These are phyloP conservation scores for Bombyx huttoni DNA, from an alignment of 2,888 invertebrate species.

Conservation along the genomic window DNA sequence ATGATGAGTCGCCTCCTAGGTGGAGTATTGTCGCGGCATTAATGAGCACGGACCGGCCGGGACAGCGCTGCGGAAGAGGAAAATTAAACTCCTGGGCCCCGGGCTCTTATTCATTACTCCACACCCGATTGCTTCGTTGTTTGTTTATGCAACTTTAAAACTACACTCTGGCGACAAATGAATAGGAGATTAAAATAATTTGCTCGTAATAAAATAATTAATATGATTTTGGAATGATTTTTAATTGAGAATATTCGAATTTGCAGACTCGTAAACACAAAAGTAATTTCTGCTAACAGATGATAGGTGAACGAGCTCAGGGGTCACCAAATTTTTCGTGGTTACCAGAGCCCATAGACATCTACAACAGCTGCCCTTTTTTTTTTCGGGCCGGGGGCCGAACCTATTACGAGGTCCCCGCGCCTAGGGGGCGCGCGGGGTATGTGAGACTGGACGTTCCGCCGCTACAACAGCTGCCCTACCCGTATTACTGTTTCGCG, in stretches of 20 bases:
- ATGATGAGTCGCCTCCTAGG: conserved; percentile 50
- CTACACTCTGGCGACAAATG: background rate
- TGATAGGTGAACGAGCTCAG: background rate
- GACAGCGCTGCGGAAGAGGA: conserved; percentile 65
- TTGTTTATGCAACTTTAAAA: conserved; percentile 44
- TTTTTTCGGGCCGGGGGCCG: no score
- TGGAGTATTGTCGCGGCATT: conserved; percentile 54
- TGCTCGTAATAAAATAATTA: no score
- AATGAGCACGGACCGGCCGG: conserved; percentile 54
- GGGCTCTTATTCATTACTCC: conserved; percentile 59
- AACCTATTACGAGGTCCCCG: no score
- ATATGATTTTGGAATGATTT: no score
- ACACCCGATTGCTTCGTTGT: conserved; percentile 55
- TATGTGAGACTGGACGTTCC: no score
- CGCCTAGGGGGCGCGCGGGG: no score
- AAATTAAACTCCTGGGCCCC: conserved; percentile 70
- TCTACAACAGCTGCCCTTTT: background rate
- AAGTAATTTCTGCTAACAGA: background rate
- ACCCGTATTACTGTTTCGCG: no score
- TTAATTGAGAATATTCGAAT: no score
- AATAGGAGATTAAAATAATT: background rate
- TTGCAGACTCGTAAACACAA: no score
- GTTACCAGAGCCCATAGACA: background rate
- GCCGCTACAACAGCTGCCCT: no score
- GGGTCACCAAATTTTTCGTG: background rate